These are phyloP conservation scores for Portevinia maculata DNA, from an alignment of 2,888 invertebrate genomes.

Conservation along the genomic window DNA sequence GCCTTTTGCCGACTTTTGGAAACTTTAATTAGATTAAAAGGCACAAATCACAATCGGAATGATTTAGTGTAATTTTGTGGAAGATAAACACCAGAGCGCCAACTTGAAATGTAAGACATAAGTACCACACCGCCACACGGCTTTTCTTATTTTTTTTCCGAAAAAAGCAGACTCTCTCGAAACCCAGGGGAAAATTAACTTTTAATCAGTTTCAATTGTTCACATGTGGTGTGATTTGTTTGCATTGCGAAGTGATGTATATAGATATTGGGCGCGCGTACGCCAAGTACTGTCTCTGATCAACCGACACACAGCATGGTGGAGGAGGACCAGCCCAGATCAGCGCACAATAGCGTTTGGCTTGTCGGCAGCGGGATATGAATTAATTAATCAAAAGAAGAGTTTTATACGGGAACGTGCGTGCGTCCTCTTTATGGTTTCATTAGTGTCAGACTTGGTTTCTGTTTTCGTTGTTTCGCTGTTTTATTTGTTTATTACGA, in stretches of 20 bases:
- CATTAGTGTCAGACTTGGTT: slow-evolving; percentile 69
- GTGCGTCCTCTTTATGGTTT: slow-evolving; percentile 62
- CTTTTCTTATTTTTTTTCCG: slow-evolving; percentile 14
- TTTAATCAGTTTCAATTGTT: slow-evolving; percentile 74
- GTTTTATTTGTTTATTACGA: slow-evolving; percentile 32
- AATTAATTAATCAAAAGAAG: slow-evolving; percentile 69
- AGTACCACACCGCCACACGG: not conserved
- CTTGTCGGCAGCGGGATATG: slow-evolving; percentile 59
- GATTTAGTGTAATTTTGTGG: slow-evolving; percentile 42
- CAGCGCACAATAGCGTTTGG: slow-evolving; percentile 50
- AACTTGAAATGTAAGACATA: slow-evolving; percentile 32
- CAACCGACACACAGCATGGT: slow-evolving; percentile 10
- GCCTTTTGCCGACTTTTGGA: slow-evolving; percentile 15
- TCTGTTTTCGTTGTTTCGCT: slow-evolving; percentile 38
- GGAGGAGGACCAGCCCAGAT: not conserved
- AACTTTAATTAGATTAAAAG: slow-evolving; percentile 68
- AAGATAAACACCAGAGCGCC: slow-evolving; percentile 44
- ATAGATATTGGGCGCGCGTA: slow-evolving; percentile 30
- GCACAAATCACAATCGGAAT: slow-evolving; percentile 49
- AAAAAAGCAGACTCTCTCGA: not conserved
- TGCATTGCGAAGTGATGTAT: slow-evolving; percentile 67
- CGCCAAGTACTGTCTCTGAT: slow-evolving; percentile 18
- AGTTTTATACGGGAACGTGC: slow-evolving; percentile 20
- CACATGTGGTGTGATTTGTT: slow-evolving; percentile 72
- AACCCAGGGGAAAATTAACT: slow-evolving; percentile 30